Conservation (phyloP, 2,797 vertebrate genomes). For the Bucorvus abyssinicus region DNA sequence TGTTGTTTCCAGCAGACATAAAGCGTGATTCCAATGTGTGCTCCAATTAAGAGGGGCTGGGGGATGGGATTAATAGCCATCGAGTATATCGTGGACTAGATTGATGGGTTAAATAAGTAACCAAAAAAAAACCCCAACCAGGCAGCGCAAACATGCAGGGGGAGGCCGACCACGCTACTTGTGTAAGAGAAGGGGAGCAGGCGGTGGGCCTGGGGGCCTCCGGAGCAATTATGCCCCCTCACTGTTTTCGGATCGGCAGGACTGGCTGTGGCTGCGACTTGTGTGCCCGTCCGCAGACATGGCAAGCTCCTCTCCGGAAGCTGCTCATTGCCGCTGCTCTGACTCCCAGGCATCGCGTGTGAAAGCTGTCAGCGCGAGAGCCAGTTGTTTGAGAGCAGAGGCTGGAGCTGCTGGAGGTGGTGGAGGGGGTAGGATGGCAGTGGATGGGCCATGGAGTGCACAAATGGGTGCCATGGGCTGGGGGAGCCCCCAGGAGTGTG, state of each 20-base stretch:
- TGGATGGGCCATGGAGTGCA: accelerated
- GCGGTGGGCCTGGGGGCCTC: background rate
- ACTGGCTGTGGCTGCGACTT: background rate
- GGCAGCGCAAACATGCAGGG: background rate
- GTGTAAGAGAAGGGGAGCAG: background rate
- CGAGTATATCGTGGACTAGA: background rate
- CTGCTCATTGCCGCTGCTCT: background rate
- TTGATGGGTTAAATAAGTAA: conserved; percentile 38
- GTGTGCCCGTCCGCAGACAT: background rate
- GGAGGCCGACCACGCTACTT: background rate
- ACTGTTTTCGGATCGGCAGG: background rate
- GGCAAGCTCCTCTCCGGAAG: background rate
- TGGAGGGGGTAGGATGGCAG: background rate
- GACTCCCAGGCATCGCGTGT: background rate
- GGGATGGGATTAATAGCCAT: conserved; percentile 35
- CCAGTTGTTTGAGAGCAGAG: background rate
- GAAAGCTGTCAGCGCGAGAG: background rate
- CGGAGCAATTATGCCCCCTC: background rate
- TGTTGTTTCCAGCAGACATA: conserved; percentile 24
- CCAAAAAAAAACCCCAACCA: background rate
- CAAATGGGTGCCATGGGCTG: accelerated
- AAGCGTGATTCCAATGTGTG: conserved; percentile 57
- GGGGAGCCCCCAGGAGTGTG: background rate
- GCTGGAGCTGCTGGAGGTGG: background rate
- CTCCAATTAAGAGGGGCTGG: conserved; percentile 45